phyloP scores from a whole-genome alignment of 1,140 invertebrate species.

The Hormaphis cornu region DNA sequence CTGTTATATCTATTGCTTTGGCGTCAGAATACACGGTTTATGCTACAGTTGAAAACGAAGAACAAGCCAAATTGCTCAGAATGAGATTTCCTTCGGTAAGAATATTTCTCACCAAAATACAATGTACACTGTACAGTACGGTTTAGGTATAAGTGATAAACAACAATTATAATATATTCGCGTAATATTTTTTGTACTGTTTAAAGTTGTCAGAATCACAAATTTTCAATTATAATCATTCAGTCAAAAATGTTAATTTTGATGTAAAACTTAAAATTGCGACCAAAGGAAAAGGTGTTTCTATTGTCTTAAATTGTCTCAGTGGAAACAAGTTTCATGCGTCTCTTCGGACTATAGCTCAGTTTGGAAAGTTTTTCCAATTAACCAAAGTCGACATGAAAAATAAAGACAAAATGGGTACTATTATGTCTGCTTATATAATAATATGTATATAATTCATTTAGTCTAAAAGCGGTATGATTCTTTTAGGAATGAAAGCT shows the following conservation, averaged over 20 bases:
- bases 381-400: slow-evolving; percentile 1
- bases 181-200: neutral
- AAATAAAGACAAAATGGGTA: slow-evolving; percentile 5
- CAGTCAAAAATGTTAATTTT: neutral
- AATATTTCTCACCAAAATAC: neutral
- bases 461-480: neutral
- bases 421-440: neutral
- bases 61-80: neutral
- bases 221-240: neutral
- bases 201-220: neutral
- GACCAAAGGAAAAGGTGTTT: slow-evolving; percentile 31
- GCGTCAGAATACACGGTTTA: slow-evolving; percentile 47
- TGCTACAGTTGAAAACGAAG: slow-evolving; percentile 42
- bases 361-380: neutral
- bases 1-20: slow-evolving; percentile 52
- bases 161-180: neutral
- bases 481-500: slow-evolving; percentile 6
- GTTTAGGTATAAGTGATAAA: neutral
- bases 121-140: neutral
- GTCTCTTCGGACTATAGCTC: neutral
- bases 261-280: neutral
- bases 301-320: slow-evolving; percentile 27
- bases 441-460: no score
- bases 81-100: slow-evolving; percentile 1
- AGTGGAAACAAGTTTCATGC: neutral